Evolutionary conservation across 2,888 invertebrate genomes (phyloP).

Genomic region (Sminthurides aquaticus): DNA sequence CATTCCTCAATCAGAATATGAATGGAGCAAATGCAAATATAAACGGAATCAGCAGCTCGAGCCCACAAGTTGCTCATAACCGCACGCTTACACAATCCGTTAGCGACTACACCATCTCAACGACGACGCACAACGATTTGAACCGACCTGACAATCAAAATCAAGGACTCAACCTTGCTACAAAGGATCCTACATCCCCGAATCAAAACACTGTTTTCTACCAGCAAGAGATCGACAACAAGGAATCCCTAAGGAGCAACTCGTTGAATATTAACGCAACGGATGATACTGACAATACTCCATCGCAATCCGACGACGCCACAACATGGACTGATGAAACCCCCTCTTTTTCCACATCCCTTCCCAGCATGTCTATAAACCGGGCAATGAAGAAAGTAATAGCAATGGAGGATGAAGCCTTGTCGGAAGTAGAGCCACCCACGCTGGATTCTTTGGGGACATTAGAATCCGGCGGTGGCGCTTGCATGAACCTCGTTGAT

Average conservation of each 20-base stretch:
- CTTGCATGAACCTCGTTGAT: not conserved
- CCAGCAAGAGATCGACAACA: not conserved
- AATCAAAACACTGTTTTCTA: constrained; percentile 9
- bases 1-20: not conserved
- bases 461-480: constrained; percentile 2
- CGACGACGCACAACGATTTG: not conserved
- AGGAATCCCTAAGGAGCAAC: constrained; percentile 2
- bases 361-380: constrained; percentile 38
- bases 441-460: constrained; percentile 12
- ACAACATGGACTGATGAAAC: constrained; percentile 40
- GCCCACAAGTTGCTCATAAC: not conserved
- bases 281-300: constrained; percentile 10
- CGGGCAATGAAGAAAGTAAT: constrained; percentile 6
- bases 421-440: constrained; percentile 15
- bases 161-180: not conserved
- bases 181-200: not conserved
- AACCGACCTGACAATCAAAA: not conserved
- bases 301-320: constrained; percentile 9
- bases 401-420: constrained; percentile 10
- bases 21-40: not conserved
- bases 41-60: too few species aligned
- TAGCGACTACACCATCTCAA: not conserved
- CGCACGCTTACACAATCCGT: not conserved
- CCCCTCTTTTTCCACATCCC: constrained; percentile 35
- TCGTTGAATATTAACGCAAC: not conserved